Percentiles rank a stretch among this genome's conserved stretches.
Conservation (phyloP, 2,113 vertebrate genomes). For the Terrapene triunguis region DNA sequence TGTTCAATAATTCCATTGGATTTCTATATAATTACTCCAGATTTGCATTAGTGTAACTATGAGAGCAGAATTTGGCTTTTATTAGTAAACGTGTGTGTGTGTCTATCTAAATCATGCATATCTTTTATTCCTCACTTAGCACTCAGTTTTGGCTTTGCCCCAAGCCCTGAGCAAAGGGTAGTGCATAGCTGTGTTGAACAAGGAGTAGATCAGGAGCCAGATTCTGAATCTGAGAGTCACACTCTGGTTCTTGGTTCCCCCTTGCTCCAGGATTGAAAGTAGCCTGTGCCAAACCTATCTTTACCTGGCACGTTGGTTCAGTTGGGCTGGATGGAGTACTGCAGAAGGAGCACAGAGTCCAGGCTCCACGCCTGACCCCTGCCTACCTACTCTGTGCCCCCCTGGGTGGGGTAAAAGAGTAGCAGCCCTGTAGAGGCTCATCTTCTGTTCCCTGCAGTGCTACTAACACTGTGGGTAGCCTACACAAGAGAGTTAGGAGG, state of each 20-base stretch:
- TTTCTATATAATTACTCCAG: too few species aligned
- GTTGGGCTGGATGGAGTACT: too few species aligned
- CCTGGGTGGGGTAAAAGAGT: neutral
- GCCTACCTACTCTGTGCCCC: neutral
- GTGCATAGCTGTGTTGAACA: neutral
- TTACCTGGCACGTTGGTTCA: too few species aligned
- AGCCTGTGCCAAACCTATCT: neutral
- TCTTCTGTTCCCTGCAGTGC: neutral
- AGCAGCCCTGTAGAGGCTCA: neutral
- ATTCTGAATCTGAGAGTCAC: neutral
- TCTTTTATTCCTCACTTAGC: too few species aligned
- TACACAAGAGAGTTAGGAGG: neutral
- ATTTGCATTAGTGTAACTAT: too few species aligned
- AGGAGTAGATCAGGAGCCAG: neutral
- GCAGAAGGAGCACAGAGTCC: neutral
- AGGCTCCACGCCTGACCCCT: neutral
- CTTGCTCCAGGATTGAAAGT: neutral
- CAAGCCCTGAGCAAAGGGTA: neutral
- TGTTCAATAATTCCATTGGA: too few species aligned
- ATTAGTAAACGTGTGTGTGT: neutral
- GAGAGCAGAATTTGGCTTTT: too few species aligned
- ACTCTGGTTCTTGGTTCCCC: neutral
- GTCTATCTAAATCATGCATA: too few species aligned
- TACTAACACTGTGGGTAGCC: neutral
- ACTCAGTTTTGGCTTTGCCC: too few species aligned